A percentile compares a stretch with the other conserved stretches of the same genome.
These are phyloP conservation scores for Seriola dumerili DNA, from an alignment of 2,113 vertebrate species.

Conservation along the genomic window DNA sequence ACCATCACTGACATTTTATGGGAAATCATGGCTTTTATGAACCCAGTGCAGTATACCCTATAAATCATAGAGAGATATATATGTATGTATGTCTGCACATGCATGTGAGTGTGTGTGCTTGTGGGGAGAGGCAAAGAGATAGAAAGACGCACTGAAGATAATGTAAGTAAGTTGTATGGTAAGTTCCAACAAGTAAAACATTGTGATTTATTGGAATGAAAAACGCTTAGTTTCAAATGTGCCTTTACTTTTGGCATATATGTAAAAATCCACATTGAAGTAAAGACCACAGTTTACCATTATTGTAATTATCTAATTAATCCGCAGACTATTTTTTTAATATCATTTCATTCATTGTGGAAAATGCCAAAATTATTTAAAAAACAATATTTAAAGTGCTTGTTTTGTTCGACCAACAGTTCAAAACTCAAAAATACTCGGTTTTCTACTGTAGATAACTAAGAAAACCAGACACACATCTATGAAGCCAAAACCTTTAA, in stretches of 20 bases:
- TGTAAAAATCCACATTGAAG: not conserved
- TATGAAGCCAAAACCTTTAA: too few species aligned
- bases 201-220: not conserved
- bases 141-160: not conserved
- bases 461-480: too few species aligned
- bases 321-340: not conserved
- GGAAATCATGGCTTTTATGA: conserved; percentile 84
- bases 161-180: too few species aligned
- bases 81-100: conserved; percentile 40
- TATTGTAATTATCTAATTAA: not conserved
- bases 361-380: not conserved
- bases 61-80: conserved; percentile 79
- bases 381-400: not conserved
- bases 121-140: not conserved
- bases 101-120: not conserved
- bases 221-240: not conserved
- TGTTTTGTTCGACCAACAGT: not conserved
- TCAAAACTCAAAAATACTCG: not conserved
- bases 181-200: not conserved
- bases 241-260: not conserved
- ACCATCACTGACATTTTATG: conserved; percentile 83
- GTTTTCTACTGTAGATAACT: not conserved
- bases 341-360: not conserved
- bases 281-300: not conserved
- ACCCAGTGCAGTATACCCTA: conserved; percentile 76